phyloP scores from a whole-genome alignment of 2,797 vertebrate genomes.

The Pterois miles region DNA sequence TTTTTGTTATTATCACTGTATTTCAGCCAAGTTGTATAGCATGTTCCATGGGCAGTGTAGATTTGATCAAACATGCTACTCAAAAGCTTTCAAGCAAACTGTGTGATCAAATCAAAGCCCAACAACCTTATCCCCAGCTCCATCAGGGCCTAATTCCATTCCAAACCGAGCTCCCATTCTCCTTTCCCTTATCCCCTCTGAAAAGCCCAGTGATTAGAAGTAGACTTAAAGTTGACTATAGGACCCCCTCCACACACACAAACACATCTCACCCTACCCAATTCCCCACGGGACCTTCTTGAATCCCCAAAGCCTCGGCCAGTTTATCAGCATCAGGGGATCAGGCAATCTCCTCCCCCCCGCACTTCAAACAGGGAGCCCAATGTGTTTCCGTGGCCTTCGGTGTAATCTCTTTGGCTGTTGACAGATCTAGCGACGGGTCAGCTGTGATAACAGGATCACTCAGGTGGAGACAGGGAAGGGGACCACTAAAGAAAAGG shows the following conservation, averaged over 20 bases:
- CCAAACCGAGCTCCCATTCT: conserved; percentile 66
- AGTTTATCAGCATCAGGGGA: conserved; percentile 78
- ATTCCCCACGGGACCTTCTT: conserved; percentile 53
- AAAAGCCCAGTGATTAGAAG: conserved; percentile 78
- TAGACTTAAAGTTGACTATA: conserved; percentile 67
- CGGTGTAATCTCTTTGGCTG: conserved; percentile 80
- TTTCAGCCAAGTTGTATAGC: conserved; percentile 6
- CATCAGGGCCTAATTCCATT: conserved; percentile 70
- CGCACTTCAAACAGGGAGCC: conserved; percentile 53
- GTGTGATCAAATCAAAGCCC: conserved; percentile 60
- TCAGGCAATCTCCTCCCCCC: conserved; percentile 63
- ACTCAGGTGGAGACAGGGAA: conserved; percentile 69
- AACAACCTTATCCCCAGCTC: conserved; percentile 68
- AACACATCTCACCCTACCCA: conserved; percentile 6
- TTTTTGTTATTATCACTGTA: background rate
- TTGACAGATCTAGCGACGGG: conserved; percentile 76
- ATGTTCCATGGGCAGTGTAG: conserved; percentile 16
- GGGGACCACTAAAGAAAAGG: conserved; percentile 43
- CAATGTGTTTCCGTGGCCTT: conserved; percentile 60
- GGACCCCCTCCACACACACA: conserved; percentile 4
- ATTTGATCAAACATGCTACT: conserved; percentile 54
- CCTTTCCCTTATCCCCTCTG: conserved; percentile 63
- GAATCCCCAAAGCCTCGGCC: conserved; percentile 62
- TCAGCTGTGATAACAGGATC: conserved; percentile 79
- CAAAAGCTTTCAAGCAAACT: conserved; percentile 52